phyloP scores from a whole-genome alignment of 2,797 vertebrate species.

The Hyperoplus lanceolatus region DNA sequence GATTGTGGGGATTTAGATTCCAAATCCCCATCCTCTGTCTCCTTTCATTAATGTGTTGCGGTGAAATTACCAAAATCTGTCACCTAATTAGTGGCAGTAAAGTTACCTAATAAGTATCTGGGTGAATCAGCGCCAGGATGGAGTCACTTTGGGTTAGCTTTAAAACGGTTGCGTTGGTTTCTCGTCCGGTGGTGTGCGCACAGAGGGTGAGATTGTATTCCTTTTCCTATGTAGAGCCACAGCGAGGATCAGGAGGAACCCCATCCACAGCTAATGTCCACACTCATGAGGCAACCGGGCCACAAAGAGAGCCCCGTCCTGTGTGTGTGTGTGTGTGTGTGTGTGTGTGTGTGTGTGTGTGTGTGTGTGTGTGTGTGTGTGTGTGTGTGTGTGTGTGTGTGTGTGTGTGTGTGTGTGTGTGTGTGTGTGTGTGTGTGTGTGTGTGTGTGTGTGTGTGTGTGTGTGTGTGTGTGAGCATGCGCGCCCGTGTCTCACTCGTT shows the following conservation, averaged over 20 bases:
- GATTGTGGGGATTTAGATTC: conserved; percentile 17
- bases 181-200: conserved; percentile 46
- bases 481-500: conserved; percentile 35
- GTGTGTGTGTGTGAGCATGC: neutral
- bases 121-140: conserved; percentile 41
- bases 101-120: conserved; percentile 45
- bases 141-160: conserved; percentile 44
- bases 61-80: conserved; percentile 36
- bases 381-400: neutral
- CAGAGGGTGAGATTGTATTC: conserved; percentile 68
- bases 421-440: conserved; percentile 27
- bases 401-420: conserved; percentile 29
- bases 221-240: conserved; percentile 46
- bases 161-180: conserved; percentile 6
- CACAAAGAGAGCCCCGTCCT: conserved; percentile 48
- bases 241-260: conserved; percentile 63
- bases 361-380: conserved; percentile 4
- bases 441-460: conserved; percentile 1
- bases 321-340: conserved; percentile 28
- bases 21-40: conserved; percentile 26
- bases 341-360: conserved; percentile 18
- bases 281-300: conserved; percentile 63
- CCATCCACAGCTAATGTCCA: conserved; percentile 63
- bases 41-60: conserved; percentile 36
- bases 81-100: conserved; percentile 52